These are phyloP conservation scores for Odocoileus virginianus DNA, from an alignment of 2,113 vertebrate species.

Conservation along the genomic window DNA sequence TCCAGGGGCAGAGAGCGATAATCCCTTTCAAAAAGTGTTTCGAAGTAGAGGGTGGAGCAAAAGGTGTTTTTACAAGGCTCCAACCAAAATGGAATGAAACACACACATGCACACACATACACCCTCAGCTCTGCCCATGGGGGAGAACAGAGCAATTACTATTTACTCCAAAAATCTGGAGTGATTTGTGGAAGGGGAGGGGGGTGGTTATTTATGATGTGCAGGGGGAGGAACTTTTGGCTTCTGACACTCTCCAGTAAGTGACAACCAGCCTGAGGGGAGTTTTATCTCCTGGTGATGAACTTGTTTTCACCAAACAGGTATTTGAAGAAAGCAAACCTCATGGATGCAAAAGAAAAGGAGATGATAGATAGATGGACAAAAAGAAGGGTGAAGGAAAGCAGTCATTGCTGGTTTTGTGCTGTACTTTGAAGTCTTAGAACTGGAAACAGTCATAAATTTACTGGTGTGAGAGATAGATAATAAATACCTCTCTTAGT, in stretches of 20 bases:
- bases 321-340: slow-evolving; percentile 60
- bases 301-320: slow-evolving; percentile 43
- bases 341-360: slow-evolving; percentile 19
- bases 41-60: slow-evolving; percentile 62
- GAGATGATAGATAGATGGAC: neutral
- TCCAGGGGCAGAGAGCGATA: neutral
- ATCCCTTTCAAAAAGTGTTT: slow-evolving; percentile 57
- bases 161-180: slow-evolving; percentile 74
- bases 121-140: slow-evolving; percentile 71
- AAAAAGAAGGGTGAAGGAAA: neutral
- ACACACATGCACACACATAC: slow-evolving; percentile 59
- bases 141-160: slow-evolving; percentile 76
- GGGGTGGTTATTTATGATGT: slow-evolving; percentile 74
- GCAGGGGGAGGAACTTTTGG: slow-evolving; percentile 64
- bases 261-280: slow-evolving; percentile 72
- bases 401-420: neutral
- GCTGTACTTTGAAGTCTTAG: slow-evolving; percentile 76
- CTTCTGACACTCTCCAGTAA: slow-evolving; percentile 70
- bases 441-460: slow-evolving; percentile 76
- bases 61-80: slow-evolving; percentile 46
- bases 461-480: slow-evolving; percentile 73
- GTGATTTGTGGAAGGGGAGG: slow-evolving; percentile 75
- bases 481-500: slow-evolving; percentile 75
- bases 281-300: slow-evolving; percentile 62
- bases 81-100: slow-evolving; percentile 49